Evolutionary conservation across 2,797 vertebrate species (phyloP).

Genomic region (Lutjanus argentimaculatus): DNA sequence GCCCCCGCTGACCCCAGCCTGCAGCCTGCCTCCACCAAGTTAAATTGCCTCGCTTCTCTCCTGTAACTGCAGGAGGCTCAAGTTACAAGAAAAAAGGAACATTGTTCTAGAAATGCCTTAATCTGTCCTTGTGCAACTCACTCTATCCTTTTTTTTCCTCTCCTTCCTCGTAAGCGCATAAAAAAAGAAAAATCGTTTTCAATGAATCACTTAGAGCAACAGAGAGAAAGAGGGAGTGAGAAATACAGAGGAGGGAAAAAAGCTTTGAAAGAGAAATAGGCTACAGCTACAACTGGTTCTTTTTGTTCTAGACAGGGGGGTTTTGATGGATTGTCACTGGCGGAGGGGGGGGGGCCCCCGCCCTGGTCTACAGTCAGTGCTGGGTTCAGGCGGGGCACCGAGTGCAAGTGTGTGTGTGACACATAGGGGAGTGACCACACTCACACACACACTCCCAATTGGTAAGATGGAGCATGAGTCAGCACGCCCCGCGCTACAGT

Average conservation of each 20-base stretch:
- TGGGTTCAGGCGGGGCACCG: slow-evolving; percentile 86
- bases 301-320: slow-evolving; percentile 81
- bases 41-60: slow-evolving; percentile 83
- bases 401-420: slow-evolving; percentile 82
- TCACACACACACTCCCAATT: slow-evolving; percentile 82
- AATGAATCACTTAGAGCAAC: slow-evolving; percentile 64
- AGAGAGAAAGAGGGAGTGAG: slow-evolving; percentile 50
- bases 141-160: slow-evolving; percentile 62
- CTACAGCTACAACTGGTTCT: slow-evolving; percentile 81
- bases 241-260: slow-evolving; percentile 29
- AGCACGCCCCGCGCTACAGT: slow-evolving; percentile 84
- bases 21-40: slow-evolving; percentile 79
- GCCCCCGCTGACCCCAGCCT: slow-evolving; percentile 82
- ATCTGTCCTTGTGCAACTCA: slow-evolving; percentile 86
- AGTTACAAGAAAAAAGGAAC: slow-evolving; percentile 88
- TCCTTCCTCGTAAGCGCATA: slow-evolving; percentile 49
- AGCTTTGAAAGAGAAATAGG: slow-evolving; percentile 73
- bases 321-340: slow-evolving; percentile 85
- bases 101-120: slow-evolving; percentile 87
- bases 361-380: slow-evolving; percentile 80
- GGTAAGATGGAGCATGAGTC: slow-evolving; percentile 88
- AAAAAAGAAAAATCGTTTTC: slow-evolving; percentile 56
- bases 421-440: slow-evolving; percentile 85
- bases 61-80: slow-evolving; percentile 83
- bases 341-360: slow-evolving; percentile 54